A percentile compares a stretch with the other conserved stretches of the same genome.
phyloP scores from a whole-genome alignment of 2,888 invertebrate species.

The Synergus gifuensis region DNA sequence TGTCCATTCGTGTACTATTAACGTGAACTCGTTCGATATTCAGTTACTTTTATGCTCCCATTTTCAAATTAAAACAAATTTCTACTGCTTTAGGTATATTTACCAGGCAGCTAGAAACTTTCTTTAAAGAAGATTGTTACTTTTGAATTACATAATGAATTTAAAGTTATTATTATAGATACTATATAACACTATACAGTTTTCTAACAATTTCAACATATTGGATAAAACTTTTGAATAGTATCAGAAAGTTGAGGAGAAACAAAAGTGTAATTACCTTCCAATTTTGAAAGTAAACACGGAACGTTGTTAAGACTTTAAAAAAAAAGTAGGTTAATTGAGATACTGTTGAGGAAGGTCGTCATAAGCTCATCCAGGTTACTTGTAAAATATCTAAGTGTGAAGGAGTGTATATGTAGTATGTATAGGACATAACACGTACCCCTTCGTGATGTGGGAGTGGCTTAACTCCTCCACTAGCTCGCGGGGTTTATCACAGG shows the following conservation, averaged over 20 bases:
- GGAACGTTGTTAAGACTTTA: neutral
- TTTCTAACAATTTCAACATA: neutral
- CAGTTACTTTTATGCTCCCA: constrained; percentile 3
- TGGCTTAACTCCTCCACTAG: neutral
- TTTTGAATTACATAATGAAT: neutral
- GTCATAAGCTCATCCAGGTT: constrained; percentile 25
- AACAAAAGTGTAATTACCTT: constrained; percentile 5
- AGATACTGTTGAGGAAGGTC: constrained; percentile 28
- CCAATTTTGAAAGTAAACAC: neutral
- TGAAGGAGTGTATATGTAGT: neutral
- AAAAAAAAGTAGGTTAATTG: constrained; percentile 37
- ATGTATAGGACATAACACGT: neutral
- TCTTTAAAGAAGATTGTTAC: neutral
- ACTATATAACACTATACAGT: neutral
- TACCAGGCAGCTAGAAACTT: too few relatives aligned
- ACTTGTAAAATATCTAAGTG: constrained; percentile 30
- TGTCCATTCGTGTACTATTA: constrained; percentile 7
- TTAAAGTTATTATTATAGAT: too few relatives aligned
- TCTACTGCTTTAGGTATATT: neutral
- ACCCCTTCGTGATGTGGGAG: neutral
- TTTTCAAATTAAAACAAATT: constrained; percentile 14
- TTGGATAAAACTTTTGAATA: neutral
- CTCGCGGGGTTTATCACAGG: neutral
- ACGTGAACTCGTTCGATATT: constrained; percentile 18
- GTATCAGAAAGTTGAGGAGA: neutral